These are phyloP conservation scores for Bathynomus jamesi DNA, from an alignment of 1,140 invertebrate genomes.

Conservation along the genomic window DNA sequence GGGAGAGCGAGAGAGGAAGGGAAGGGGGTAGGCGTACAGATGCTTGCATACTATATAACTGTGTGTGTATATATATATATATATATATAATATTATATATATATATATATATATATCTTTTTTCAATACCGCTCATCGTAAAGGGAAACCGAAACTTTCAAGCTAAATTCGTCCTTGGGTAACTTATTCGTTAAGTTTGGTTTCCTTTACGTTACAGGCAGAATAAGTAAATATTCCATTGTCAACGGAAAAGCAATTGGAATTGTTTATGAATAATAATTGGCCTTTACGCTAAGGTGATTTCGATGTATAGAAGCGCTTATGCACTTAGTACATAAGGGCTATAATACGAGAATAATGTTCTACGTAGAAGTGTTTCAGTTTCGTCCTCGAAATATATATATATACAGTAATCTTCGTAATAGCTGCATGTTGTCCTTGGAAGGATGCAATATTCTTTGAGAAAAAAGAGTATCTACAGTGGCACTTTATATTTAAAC, in stretches of 20 bases:
- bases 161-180: no score
- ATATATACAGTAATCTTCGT: no score
- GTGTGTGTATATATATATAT: background rate
- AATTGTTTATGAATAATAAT: constrained; percentile 2
- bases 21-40: background rate
- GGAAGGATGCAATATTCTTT: no score
- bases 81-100: background rate
- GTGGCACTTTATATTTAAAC: no score
- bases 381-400: no score
- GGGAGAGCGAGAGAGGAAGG: background rate
- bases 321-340: background rate
- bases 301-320: background rate
- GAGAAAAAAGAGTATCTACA: no score
- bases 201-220: no score
- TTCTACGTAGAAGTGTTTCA: background rate
- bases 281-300: background rate
- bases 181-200: no score
- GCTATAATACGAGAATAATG: background rate
- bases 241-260: background rate
- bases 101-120: constrained; percentile 1
- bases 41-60: background rate
- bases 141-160: no score
- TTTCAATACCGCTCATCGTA: no score
- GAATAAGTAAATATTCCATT: background rate
- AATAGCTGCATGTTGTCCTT: no score